These are phyloP conservation scores for Drosophila cardini DNA, from an alignment of 1,140 invertebrate genomes.

Conservation along the genomic window DNA sequence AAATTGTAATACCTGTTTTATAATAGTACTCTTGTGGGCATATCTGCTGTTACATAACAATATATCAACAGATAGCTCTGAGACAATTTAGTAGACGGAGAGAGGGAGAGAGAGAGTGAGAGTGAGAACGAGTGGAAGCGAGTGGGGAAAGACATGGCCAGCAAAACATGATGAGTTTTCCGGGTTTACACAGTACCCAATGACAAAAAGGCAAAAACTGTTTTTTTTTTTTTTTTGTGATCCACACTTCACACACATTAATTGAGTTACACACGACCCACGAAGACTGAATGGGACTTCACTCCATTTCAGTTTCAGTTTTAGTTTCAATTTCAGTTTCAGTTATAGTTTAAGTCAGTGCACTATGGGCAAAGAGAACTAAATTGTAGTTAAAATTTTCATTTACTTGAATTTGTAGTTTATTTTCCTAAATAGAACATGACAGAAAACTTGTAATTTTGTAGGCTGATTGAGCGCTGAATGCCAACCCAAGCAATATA, in stretches of 20 bases:
- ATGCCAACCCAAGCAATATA: no score
- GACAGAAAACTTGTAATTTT: no score
- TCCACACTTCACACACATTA: conserved; percentile 51
- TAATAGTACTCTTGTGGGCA: neutral
- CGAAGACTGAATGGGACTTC: conserved; percentile 51
- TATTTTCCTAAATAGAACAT: no score
- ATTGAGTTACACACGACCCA: conserved; percentile 68
- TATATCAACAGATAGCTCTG: neutral
- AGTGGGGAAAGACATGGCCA: conserved; percentile 2
- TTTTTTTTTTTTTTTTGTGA: neutral
- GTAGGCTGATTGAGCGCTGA: no score
- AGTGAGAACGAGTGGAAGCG: no score
- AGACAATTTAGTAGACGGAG: neutral
- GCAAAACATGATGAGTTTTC: conserved; percentile 54
- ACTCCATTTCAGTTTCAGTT: conserved; percentile 45
- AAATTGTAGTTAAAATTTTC: no score
- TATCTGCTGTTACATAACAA: neutral
- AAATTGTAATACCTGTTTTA: no score
- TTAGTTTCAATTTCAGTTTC: conserved; percentile 26
- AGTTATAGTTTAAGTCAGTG: no score
- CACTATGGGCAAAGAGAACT: no score
- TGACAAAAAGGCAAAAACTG: neutral
- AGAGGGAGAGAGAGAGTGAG: neutral
- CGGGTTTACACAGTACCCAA: conserved; percentile 20
- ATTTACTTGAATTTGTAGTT: no score